Percentiles rank a stretch among this genome's conserved stretches.
Conservation (phyloP, 2,888 invertebrate species). For the Eudasyphora cyanicolor region DNA sequence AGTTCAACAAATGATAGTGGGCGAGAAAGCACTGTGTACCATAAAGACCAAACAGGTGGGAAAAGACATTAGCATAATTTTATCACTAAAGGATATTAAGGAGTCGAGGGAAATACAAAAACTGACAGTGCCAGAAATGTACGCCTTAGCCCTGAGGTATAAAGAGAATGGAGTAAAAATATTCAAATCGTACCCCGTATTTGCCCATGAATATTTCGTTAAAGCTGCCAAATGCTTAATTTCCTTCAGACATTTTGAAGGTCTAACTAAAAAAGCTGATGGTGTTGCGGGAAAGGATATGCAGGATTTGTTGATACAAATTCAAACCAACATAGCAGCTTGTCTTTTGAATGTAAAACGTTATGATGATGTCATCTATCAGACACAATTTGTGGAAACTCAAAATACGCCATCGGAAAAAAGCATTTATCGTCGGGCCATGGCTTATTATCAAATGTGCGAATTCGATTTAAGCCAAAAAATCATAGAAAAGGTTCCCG, state of each 20-base stretch:
- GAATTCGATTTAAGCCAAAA: constrained; percentile 85
- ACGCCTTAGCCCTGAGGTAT: constrained; percentile 78
- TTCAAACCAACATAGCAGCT: constrained; percentile 91
- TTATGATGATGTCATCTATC: constrained; percentile 84
- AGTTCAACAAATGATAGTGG: constrained; percentile 80
- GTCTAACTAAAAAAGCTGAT: constrained; percentile 79
- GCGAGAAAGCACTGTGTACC: constrained; percentile 80
- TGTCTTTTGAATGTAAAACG: constrained; percentile 87
- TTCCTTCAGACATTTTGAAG: constrained; percentile 82
- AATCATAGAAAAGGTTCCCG: constrained; percentile 80
- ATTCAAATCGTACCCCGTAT: constrained; percentile 84
- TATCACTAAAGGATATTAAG: constrained; percentile 78
- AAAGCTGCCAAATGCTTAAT: constrained; percentile 88
- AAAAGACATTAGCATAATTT: constrained; percentile 73
- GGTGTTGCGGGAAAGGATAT: constrained; percentile 80
- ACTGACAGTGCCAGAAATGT: constrained; percentile 79
- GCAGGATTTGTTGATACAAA: constrained; percentile 83
- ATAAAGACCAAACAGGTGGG: constrained; percentile 74
- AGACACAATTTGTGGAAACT: constrained; percentile 81
- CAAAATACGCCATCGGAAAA: constrained; percentile 78
- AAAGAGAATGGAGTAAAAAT: constrained; percentile 83
- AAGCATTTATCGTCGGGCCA: constrained; percentile 81
- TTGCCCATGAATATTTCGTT: constrained; percentile 88
- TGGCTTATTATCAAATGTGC: constrained; percentile 81
- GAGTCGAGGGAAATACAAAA: constrained; percentile 80